Conservation (phyloP, 1,140 invertebrate species). For the Antheraea mylitta region DNA sequence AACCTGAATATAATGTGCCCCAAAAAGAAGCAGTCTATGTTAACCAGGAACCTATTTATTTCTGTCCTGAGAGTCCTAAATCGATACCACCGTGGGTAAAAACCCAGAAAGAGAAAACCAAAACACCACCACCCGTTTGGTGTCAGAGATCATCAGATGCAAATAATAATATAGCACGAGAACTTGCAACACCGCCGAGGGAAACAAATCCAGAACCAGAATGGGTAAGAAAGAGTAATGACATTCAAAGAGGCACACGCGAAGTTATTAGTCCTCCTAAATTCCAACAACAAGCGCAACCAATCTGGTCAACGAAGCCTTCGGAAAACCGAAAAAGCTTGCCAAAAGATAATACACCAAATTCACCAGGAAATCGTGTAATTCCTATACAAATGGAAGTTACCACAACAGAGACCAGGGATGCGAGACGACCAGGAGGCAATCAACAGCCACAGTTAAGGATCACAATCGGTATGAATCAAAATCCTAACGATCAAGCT, state of each 20-base stretch:
- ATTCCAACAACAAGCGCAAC: constrained; percentile 61
- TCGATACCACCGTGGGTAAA: constrained; percentile 72
- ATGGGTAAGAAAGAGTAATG: constrained; percentile 68
- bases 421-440: constrained; percentile 47
- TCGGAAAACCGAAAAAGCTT: constrained; percentile 72
- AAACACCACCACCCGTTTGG: constrained; percentile 73
- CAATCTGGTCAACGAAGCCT: constrained; percentile 67
- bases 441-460: constrained; percentile 67
- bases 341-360: constrained; percentile 53
- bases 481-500: constrained; percentile 36
- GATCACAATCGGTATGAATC: constrained; percentile 72
- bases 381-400: constrained; percentile 78
- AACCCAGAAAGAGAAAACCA: constrained; percentile 72
- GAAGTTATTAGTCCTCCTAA: constrained; percentile 65
- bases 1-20: constrained; percentile 51
- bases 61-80: constrained; percentile 68
- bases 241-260: constrained; percentile 56
- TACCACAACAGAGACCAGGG: constrained; percentile 55
- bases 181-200: constrained; percentile 60
- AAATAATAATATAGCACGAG: constrained; percentile 53
- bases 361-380: constrained; percentile 47
- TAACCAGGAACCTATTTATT: constrained; percentile 67
- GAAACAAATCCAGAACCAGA: constrained; percentile 66
- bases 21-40: constrained; percentile 64
- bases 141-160: constrained; percentile 66